These are phyloP conservation scores for Paradoxurus hermaphroditus DNA, from an alignment of 2,113 vertebrate species.

Conservation along the genomic window DNA sequence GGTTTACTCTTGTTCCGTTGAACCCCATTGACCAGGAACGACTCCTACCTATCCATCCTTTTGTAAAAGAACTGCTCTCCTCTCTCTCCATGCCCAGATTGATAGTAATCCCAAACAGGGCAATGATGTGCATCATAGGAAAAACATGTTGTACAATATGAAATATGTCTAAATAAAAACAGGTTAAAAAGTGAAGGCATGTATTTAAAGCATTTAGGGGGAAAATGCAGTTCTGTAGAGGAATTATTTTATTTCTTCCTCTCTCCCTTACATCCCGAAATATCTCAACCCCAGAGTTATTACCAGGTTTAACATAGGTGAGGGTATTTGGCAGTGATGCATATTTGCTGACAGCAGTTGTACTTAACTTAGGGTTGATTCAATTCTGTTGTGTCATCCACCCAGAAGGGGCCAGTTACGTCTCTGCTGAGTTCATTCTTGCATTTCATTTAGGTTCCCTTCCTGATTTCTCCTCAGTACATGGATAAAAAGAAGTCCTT, in stretches of 20 bases:
- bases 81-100: not conserved
- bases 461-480: not conserved
- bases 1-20: not conserved
- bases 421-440: slow-evolving; percentile 25
- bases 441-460: slow-evolving; percentile 20
- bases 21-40: not conserved
- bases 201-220: not conserved
- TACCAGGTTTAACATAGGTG: not conserved
- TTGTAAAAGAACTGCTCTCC: not conserved
- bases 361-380: not conserved
- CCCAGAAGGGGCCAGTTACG: not conserved
- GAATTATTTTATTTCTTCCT: slow-evolving; percentile 9
- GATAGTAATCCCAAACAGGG: not conserved
- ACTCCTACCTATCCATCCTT: not conserved
- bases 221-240: not conserved
- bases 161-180: slow-evolving; percentile 38
- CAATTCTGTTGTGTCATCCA: not conserved
- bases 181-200: not conserved
- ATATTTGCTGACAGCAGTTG: not conserved
- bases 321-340: not conserved
- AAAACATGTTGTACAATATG: not conserved
- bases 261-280: not conserved
- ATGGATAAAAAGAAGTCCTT: not conserved
- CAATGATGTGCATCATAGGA: not conserved
- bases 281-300: not conserved